Percentiles rank a stretch among this genome's conserved stretches.
Conservation (phyloP, 2,113 vertebrate species). For the Bos indicus region DNA sequence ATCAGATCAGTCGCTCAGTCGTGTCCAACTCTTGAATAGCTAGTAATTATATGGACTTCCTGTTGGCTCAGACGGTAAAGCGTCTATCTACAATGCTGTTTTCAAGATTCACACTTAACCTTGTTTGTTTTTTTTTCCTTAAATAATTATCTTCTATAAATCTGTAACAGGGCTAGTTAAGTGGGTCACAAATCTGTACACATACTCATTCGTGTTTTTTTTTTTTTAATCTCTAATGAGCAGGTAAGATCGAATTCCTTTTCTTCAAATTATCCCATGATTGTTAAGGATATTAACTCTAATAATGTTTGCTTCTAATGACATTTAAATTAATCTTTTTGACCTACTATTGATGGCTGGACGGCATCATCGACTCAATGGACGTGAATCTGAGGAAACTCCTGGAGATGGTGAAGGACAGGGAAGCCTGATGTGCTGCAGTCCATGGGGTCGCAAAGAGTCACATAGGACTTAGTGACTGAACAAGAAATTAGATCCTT, state of each 20-base stretch:
- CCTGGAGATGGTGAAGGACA: background rate
- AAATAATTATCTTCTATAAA: background rate
- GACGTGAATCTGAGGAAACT: background rate
- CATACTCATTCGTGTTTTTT: background rate
- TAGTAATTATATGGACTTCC: background rate
- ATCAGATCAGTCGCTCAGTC: too few species aligned
- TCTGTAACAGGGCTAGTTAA: background rate
- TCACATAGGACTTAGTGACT: fast-evolving
- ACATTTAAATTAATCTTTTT: background rate
- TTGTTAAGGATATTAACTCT: background rate
- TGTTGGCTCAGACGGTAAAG: too few species aligned
- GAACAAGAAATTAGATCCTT: background rate
- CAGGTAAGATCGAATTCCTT: background rate
- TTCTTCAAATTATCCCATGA: background rate
- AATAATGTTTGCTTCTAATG: background rate
- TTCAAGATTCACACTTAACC: background rate
- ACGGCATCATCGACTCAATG: background rate
- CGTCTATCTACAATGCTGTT: background rate
- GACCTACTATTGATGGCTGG: background rate
- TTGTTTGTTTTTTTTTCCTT: background rate
- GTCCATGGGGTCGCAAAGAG: background rate
- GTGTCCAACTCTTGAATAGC: too few species aligned
- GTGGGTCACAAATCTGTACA: fast-evolving
- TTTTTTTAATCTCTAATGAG: background rate
- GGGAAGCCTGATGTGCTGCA: fast-evolving